Evolutionary conservation across 2,888 invertebrate genomes (phyloP), one percentile per base, ranked within the genome.

Genomic region (Sphaerophoria taeniata): DNA sequence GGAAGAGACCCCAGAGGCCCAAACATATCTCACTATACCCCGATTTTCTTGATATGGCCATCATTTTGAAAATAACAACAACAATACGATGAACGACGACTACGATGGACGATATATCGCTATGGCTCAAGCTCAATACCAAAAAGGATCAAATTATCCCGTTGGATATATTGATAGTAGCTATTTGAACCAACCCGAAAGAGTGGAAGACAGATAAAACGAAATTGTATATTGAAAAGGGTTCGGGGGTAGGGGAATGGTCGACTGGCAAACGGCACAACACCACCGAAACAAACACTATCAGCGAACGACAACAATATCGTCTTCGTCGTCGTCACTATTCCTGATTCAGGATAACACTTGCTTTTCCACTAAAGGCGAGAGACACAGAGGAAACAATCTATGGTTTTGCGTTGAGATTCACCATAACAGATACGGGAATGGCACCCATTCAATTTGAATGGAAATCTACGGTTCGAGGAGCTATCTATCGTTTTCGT

Each of bases 181-280:
- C 81, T 77, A 69, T 85, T 85, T 72, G 24, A 24, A 24, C 76
- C 76, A 85, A 81, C 72, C 76, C 76, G 81, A 85, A 85, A 80
- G 76, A 85, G 76, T 80, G 70, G 65, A 85, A 77, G 81, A 85
- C 81, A 85, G 85, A 85, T 85, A 85, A 85, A 85, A 85, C 65
- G 69, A 85, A 85, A 85, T 85, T 81, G 85, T 85, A 85, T 85
- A 85, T 85, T 81, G 81, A 85, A 85, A 85, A 73, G 73, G 85
- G 82, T 73, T 60, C 43, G 43, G 24, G 60, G 43, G 11, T 39
- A 39, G 12, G 12, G 16, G 6, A 6, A 6, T 16, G 16, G 34
- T 34, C n/a, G 58, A 67, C 36, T 16, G 53, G 36, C 45, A 49
- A 58, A 14, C 51, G 6, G 67, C 58, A 24, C 24, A 75, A 65